phyloP scores from a whole-genome alignment of 2,888 invertebrate genomes.

The Protonemura montana region DNA sequence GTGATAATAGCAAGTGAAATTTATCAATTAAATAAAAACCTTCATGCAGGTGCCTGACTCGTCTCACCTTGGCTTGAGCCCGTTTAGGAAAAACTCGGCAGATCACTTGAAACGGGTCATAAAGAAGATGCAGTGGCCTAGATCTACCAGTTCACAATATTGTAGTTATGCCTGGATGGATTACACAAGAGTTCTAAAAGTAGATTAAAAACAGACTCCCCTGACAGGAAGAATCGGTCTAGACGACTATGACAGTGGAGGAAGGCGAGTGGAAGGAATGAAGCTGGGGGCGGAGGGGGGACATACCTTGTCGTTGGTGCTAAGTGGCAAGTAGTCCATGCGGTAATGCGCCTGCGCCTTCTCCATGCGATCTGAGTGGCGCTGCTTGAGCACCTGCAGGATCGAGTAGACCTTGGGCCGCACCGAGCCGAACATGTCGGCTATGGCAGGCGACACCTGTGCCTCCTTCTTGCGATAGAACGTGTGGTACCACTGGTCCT shows the following conservation, averaged over 20 bases:
- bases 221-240: too few species aligned
- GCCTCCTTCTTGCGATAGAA: constrained; percentile 52
- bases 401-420: constrained; percentile 62
- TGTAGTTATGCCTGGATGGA: too few species aligned
- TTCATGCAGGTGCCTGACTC: too few species aligned
- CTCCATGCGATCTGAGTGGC: constrained; percentile 55
- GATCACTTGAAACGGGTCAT: too few species aligned
- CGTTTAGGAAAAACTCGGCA: too few species aligned
- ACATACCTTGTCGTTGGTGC: constrained; percentile 57
- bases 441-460: constrained; percentile 56
- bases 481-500: constrained; percentile 57
- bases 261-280: neutral
- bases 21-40: too few species aligned
- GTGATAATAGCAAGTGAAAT: too few species aligned
- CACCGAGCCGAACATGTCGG: constrained; percentile 59
- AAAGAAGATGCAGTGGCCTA: too few species aligned
- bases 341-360: constrained; percentile 58
- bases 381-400: constrained; percentile 56
- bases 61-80: too few species aligned
- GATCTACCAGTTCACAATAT: too few species aligned
- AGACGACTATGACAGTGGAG: neutral
- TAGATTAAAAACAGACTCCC: too few species aligned
- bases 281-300: neutral
- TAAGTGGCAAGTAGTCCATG: constrained; percentile 55
- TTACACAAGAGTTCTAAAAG: too few species aligned